Conservation (phyloP, 92 coral and sea anemone species). For the Porites divaricata region DNA sequence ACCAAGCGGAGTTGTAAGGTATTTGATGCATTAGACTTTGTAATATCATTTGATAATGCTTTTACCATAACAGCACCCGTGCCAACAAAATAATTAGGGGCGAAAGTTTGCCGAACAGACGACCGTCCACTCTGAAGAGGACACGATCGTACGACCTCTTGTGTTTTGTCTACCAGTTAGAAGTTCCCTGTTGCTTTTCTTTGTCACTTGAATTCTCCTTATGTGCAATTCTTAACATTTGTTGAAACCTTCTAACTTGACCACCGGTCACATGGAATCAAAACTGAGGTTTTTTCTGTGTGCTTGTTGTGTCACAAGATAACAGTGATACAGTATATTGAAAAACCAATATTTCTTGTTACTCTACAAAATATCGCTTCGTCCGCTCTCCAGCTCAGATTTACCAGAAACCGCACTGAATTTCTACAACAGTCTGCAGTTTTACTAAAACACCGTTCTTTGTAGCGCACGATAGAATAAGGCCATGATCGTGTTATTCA, state of each 20-base stretch:
- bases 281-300: neutral
- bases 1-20: constrained; percentile 14
- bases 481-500: neutral
- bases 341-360: neutral
- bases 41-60: neutral
- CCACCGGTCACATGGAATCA: neutral
- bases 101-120: no score
- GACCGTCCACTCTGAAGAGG: no score
- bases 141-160: no score
- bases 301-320: neutral
- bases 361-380: constrained; percentile 19
- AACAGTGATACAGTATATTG: neutral
- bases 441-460: neutral
- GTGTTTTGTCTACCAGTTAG: no score
- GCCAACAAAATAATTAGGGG: no score
- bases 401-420: neutral
- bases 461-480: no score
- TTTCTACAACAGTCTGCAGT: neutral
- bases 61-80: neutral
- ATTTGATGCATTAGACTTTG: neutral
- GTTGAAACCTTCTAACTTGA: neutral
- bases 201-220: neutral
- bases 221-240: neutral
- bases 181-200: no score
- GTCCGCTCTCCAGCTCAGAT: neutral